Evolutionary conservation across 2,888 invertebrate species (phyloP), one percentile per base, ranked within the genome.

Genomic region (Nemapogon koenigi): DNA sequence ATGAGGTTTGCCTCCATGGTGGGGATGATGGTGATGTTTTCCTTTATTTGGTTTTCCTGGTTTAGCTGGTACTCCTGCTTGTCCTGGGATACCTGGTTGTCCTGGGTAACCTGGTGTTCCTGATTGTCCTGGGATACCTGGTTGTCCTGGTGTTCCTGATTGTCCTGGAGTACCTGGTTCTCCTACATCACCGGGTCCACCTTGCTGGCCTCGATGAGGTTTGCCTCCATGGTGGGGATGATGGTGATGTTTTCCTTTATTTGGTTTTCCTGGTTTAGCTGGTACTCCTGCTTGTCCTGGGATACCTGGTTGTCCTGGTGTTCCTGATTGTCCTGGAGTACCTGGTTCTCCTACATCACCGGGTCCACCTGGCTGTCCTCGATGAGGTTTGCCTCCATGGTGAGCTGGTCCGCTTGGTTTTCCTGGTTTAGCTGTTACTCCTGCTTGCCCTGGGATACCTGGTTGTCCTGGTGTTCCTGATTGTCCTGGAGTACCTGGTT

Each of bases 121-220:
- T 30, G 41, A 38, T 14, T 29, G 8, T 0, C 11, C 18, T 15
- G 38, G 31, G 14, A 7, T 19, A 6, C 31, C 22, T 31, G 22
- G 32, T 17, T 3, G 8, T 27, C 27, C 33, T 39, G 39, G 39
- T 11, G 4, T 30, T 14, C 28, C 25, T 39, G 39, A 33, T 7
- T 10, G 11, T n/a, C 28, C 28, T 22, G 16, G 38, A 1, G 22
- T 15, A 13, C 14, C 10, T 13, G 11, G 31, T 14, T 13, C 4
- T 30, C 30, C 30, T 30, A 16, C 15, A 16, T 14, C 4, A 16
- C 16, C 30, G 6, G 13, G 30, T 6, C 3, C 3, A 4, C 15
- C 30, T 30, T 14, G 16, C n/a, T n/a, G n/a, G n/a, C n/a, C n/a
- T n/a, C n/a, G n/a, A n/a, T n/a, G n/a, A n/a, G n/a, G n/a, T n/a